Evolutionary conservation across 1,140 invertebrate species (phyloP).

Genomic region (Macrocentrus cingulum): DNA sequence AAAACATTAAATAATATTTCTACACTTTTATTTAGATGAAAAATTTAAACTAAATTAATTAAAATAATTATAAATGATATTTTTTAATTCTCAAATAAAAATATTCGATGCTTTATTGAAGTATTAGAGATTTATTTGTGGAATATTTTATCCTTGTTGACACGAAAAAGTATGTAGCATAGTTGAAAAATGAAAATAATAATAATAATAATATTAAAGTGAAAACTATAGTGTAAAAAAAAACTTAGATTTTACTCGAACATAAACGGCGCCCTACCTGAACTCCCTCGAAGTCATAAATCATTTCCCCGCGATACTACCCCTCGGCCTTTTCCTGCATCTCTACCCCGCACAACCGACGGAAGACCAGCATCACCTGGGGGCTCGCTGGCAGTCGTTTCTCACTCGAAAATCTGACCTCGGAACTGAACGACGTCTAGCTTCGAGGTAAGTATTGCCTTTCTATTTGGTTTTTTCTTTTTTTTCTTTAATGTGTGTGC

Average conservation of each 20-base stretch:
- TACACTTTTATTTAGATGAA: too few species aligned
- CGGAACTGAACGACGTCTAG: slow-evolving; percentile 15
- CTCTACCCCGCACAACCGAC: slow-evolving; percentile 45
- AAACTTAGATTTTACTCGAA: slow-evolving; percentile 18
- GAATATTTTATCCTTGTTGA: too few species aligned
- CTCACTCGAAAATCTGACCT: slow-evolving; percentile 29
- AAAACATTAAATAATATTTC: too few species aligned
- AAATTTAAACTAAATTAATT: too few species aligned
- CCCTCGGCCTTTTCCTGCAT: slow-evolving; percentile 44
- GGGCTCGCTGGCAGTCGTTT: slow-evolving; percentile 31
- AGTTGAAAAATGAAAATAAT: neutral
- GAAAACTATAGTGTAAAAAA: slow-evolving; percentile 36
- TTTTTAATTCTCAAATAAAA: too few species aligned
- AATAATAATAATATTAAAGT: neutral
- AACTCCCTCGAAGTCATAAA: slow-evolving; percentile 52
- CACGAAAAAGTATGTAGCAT: slow-evolving; percentile 15
- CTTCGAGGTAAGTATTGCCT: slow-evolving; percentile 5
- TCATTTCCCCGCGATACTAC: slow-evolving; percentile 54
- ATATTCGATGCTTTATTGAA: too few species aligned
- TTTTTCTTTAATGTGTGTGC: slow-evolving; percentile 7
- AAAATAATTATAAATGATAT: too few species aligned
- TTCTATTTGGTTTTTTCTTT: neutral
- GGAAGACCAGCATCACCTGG: slow-evolving; percentile 53
- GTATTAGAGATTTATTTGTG: too few species aligned
- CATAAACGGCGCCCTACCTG: slow-evolving; percentile 51